These are phyloP conservation scores for Rhabdomys pumilio DNA, from an alignment of 2,797 vertebrate genomes.

Conservation along the genomic window DNA sequence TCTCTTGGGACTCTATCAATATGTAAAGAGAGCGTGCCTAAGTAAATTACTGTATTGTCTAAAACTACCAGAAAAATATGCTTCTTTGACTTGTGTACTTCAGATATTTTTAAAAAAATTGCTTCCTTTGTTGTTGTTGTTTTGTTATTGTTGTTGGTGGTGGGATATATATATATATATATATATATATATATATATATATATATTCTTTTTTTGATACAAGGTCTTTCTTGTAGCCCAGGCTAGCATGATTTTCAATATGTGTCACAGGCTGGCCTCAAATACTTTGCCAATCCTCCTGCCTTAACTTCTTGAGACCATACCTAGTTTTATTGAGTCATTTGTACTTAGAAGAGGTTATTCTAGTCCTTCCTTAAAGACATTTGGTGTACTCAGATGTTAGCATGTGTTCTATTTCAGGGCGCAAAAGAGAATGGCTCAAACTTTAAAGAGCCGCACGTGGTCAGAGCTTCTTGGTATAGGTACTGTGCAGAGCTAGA, in stretches of 20 bases:
- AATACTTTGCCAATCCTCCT: background rate
- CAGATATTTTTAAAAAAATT: background rate
- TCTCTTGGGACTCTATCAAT: conserved; percentile 10
- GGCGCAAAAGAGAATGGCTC: background rate
- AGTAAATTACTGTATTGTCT: conserved; percentile 49
- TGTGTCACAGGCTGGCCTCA: background rate
- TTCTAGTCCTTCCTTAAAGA: background rate
- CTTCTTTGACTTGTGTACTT: background rate
- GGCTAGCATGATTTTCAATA: background rate
- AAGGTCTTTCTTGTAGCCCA: background rate
- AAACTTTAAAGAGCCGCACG: background rate
- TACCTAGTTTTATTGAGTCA: background rate
- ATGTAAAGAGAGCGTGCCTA: conserved; percentile 39
- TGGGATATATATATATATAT: background rate
- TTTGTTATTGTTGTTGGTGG: background rate
- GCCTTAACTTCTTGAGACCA: background rate
- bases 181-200: no score
- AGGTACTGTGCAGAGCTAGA: background rate
- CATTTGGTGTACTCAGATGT: background rate
- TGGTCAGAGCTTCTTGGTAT: background rate
- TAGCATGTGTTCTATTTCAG: background rate
- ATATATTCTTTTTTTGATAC: background rate
- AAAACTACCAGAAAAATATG: conserved; percentile 42
- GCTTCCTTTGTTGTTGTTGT: background rate
- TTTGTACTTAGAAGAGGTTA: conserved; percentile 22